Percentiles rank a stretch among this genome's conserved stretches.
Evolutionary conservation across 2,797 vertebrate genomes (phyloP).

Genomic region (Epinephelus malabaricus): DNA sequence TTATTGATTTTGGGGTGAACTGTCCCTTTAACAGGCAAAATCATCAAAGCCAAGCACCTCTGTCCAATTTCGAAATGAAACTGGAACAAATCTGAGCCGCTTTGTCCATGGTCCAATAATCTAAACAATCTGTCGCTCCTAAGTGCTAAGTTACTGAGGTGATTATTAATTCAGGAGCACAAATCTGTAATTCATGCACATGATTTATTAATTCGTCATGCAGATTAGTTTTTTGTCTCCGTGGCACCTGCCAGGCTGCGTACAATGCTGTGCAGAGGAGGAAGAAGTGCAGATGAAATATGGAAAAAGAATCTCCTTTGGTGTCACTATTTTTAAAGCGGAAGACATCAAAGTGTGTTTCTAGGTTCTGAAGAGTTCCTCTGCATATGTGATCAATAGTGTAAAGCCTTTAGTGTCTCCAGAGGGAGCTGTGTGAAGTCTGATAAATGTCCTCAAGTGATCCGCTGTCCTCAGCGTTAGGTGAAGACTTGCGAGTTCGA

Average conservation of each 20-base stretch:
- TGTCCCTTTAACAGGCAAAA: too few species aligned
- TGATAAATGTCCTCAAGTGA: not conserved
- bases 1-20: too few species aligned
- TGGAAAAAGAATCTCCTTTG: not conserved
- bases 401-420: not conserved
- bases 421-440: not conserved
- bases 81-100: not conserved
- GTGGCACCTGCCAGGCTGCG: not conserved
- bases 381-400: not conserved
- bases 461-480: not conserved
- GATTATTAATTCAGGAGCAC: not conserved
- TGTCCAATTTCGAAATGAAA: not conserved
- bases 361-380: not conserved
- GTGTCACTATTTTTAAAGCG: not conserved
- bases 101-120: not conserved
- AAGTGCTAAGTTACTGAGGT: not conserved
- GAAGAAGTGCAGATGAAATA: not conserved
- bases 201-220: constrained; percentile 14
- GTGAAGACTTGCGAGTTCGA: not conserved
- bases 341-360: not conserved
- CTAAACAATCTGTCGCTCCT: not conserved
- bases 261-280: not conserved
- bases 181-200: constrained; percentile 6
- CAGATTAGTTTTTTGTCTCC: not conserved
- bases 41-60: not conserved